Evolutionary conservation across 2,888 invertebrate genomes (phyloP), one percentile per base, ranked within the genome.

Genomic region (Lithophane leautieri): DNA sequence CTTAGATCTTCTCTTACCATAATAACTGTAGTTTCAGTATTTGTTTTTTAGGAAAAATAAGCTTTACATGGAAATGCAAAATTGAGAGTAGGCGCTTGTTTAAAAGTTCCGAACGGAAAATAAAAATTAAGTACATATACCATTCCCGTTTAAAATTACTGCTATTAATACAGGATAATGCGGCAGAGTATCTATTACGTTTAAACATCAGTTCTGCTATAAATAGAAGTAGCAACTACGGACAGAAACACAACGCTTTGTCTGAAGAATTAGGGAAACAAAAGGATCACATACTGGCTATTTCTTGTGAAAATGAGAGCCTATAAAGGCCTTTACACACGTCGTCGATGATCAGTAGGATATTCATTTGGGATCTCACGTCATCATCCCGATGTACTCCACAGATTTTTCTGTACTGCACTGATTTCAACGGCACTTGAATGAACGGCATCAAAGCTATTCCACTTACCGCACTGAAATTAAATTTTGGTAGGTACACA

Each of bases 101-200:
- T 22, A 28, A 9, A 50, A 54, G n/a, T 66, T n/a, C 0, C 0
- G 0, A 47, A 40, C 47, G 47, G 54, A 50, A 70, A 52, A 68
- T 42, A 65, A 74, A 65, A 79, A 73, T 73, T 73, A 60, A 80
- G 14, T 34, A 9, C 44, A 40, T 52, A 11, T n/a, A 50, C 25
- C 4, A 66, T 68, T 68, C 14, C n/a, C 58, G 47, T 73, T 68
- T 75, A 65, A 16, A 54, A 54, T 67, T 3, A 68, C 67, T n/a
- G 19, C 12, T 2, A 58, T 52, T 25, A 44, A 47, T 61, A 67
- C 44, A 67, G 52, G 40, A 63, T 58, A 40, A 47, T 44, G 6
- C 19, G 11, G 14, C 4, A 7, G 22, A 47, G 44, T 80, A 62
- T 62, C 4, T 19, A 68, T 58, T 72, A 74, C 25, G 6, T 50